Percentiles rank a stretch among this genome's conserved stretches.
Conservation (phyloP, 2,113 vertebrate genomes). For the Gorsachius goisagi region DNA sequence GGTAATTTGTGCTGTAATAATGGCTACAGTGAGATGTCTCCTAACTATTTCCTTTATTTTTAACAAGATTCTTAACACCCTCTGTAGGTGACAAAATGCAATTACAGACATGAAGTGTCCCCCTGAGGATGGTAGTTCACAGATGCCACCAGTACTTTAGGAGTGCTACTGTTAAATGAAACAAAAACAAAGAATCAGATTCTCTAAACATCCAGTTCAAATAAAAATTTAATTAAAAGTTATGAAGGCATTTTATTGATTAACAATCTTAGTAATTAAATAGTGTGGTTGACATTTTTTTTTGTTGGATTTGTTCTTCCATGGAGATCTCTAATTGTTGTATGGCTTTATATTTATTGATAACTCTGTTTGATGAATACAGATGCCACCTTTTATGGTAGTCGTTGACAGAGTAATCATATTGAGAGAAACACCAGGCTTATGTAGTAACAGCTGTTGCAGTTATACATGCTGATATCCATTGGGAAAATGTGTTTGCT, state of each 20-base stretch:
- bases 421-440: slow-evolving; percentile 90
- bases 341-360: slow-evolving; percentile 88
- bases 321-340: slow-evolving; percentile 91
- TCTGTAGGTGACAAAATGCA: slow-evolving; percentile 99
- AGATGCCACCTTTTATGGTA: slow-evolving; percentile 89
- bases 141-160: slow-evolving; percentile 83
- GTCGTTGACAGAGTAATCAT: slow-evolving; percentile 97
- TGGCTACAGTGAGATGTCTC: slow-evolving; percentile 87
- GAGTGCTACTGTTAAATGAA: slow-evolving; percentile 77
- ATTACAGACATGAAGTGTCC: slow-evolving; percentile 91
- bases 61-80: slow-evolving; percentile 98
- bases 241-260: slow-evolving; percentile 92
- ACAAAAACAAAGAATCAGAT: slow-evolving; percentile 78
- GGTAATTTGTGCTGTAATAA: slow-evolving; percentile 95
- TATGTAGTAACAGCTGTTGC: slow-evolving; percentile 95
- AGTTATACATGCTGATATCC: slow-evolving; percentile 85
- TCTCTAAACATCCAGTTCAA: slow-evolving; percentile 82
- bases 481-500: slow-evolving; percentile 89
- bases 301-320: slow-evolving; percentile 83
- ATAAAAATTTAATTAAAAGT: slow-evolving; percentile 93
- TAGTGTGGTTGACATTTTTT: slow-evolving; percentile 76
- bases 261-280: slow-evolving; percentile 92
- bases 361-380: slow-evolving; percentile 95
- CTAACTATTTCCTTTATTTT: slow-evolving; percentile 84
- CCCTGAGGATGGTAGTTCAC: slow-evolving; percentile 78